These are phyloP conservation scores for Amazona ochrocephala DNA, from an alignment of 2,797 vertebrate genomes.

Conservation along the genomic window DNA sequence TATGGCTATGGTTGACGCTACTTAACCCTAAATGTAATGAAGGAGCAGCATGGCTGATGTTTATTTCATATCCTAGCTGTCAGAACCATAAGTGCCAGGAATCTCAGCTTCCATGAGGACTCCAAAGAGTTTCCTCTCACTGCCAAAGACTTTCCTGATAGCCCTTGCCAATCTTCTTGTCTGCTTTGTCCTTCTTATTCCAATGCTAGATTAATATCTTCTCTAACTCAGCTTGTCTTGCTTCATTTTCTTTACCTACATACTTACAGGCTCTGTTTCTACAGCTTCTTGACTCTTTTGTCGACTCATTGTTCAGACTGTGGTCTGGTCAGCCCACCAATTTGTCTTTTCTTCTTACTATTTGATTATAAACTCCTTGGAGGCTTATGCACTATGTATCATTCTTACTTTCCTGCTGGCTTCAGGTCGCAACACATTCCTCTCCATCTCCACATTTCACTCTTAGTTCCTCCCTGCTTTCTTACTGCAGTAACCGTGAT, in stretches of 20 bases:
- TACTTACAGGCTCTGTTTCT: neutral
- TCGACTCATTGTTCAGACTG: neutral
- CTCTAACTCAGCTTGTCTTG: neutral
- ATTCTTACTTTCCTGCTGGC: neutral
- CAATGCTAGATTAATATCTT: neutral
- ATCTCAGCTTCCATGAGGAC: neutral
- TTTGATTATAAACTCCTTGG: neutral
- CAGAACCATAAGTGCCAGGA: neutral
- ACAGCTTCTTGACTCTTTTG: neutral
- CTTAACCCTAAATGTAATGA: neutral
- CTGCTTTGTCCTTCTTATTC: neutral
- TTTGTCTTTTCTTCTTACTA: neutral
- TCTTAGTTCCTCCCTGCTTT: neutral
- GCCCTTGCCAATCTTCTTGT: neutral
- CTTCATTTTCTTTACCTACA: neutral
- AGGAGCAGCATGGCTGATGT: neutral
- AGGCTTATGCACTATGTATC: neutral
- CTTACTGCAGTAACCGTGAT: neutral
- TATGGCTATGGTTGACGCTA: neutral
- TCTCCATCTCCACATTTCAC: neutral
- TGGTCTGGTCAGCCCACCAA: neutral
- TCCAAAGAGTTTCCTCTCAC: neutral
- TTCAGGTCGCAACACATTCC: neutral
- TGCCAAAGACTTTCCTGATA: neutral
- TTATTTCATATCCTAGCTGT: neutral